Evolutionary conservation across 2,113 vertebrate species (phyloP).

Genomic region (Boleophthalmus pectinirostris): DNA sequence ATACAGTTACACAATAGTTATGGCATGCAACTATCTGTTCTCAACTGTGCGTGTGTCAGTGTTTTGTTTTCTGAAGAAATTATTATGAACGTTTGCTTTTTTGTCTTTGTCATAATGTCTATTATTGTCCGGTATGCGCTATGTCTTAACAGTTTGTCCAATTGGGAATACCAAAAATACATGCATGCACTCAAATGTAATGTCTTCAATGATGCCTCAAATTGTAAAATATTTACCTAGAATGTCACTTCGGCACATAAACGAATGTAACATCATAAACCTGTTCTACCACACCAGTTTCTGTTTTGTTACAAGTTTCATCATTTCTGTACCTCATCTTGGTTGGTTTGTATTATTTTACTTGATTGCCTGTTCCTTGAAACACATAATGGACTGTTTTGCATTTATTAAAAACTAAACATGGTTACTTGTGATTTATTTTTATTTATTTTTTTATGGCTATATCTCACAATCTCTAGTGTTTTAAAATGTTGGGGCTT

Average conservation of each 20-base stretch:
- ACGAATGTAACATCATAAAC: neutral
- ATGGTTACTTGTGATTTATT: slow-evolving; percentile 31
- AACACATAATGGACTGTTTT: slow-evolving; percentile 49
- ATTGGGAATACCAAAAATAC: slow-evolving; percentile 16
- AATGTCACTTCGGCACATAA: neutral
- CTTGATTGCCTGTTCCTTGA: slow-evolving; percentile 56
- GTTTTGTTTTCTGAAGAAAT: slow-evolving; percentile 11
- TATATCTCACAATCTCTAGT: no score
- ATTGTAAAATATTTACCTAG: neutral
- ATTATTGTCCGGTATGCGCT: slow-evolving; percentile 52
- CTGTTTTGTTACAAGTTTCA: slow-evolving; percentile 16
- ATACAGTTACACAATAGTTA: slow-evolving; percentile 6
- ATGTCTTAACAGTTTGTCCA: slow-evolving; percentile 10
- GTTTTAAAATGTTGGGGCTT: no score
- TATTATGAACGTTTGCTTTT: neutral
- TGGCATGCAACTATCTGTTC: slow-evolving; percentile 40
- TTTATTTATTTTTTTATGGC: neutral
- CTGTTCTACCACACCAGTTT: neutral
- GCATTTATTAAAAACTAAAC: slow-evolving; percentile 64
- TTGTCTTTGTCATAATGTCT: slow-evolving; percentile 25
- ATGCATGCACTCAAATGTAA: slow-evolving; percentile 34
- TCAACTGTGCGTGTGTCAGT: slow-evolving; percentile 14
- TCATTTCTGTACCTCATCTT: slow-evolving; percentile 12
- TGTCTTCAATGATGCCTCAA: slow-evolving; percentile 1
- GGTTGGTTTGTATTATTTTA: slow-evolving; percentile 23